Evolutionary conservation across 2,113 vertebrate species (phyloP).

Genomic region (Hyaena hyaena): DNA sequence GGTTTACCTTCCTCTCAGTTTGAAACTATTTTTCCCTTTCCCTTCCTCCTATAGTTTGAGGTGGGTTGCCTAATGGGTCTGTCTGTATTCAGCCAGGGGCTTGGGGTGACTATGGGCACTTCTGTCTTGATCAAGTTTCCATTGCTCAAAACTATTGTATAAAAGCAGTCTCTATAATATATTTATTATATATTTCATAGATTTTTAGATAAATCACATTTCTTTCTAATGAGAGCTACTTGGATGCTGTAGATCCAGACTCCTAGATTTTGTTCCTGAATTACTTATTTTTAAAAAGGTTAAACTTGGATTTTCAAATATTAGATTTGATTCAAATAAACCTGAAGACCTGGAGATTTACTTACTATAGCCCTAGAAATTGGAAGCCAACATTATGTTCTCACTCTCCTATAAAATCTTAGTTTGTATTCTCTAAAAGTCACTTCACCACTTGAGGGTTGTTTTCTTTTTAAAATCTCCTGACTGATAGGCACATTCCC

Average conservation of each 20-base stretch:
- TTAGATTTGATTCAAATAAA: conserved; percentile 37
- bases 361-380: neutral
- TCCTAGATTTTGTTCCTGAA: neutral
- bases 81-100: neutral
- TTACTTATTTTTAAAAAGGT: neutral
- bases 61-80: neutral
- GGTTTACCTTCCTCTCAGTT: no score
- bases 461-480: conserved; percentile 4
- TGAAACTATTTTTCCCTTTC: no score
- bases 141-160: neutral
- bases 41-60: neutral
- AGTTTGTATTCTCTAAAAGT: neutral
- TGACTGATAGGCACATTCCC: neutral
- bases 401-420: neutral
- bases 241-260: neutral
- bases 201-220: conserved; percentile 26
- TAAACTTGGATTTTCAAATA: neutral
- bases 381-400: neutral
- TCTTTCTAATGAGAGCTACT: neutral
- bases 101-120: neutral
- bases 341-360: neutral
- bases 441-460: neutral
- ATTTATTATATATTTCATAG: neutral
- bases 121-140: neutral
- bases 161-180: neutral